phyloP scores from a whole-genome alignment of 2,113 vertebrate species.

The Plectropomus leopardus region DNA sequence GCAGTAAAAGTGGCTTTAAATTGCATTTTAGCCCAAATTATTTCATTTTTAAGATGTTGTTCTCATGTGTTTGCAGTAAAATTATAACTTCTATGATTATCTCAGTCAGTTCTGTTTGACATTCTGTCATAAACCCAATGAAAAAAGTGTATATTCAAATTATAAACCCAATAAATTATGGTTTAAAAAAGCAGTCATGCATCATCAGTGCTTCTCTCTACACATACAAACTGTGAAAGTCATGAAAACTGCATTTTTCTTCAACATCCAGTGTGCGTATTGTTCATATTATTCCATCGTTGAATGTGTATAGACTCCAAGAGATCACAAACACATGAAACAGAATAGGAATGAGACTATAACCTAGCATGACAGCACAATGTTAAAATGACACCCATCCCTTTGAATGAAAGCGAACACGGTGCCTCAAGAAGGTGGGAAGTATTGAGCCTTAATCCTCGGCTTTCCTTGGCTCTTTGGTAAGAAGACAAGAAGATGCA shows the following conservation, averaged over 20 bases:
- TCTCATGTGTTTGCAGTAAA: background rate
- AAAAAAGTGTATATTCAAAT: background rate
- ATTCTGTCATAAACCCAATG: background rate
- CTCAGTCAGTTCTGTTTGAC: background rate
- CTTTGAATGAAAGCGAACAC: constrained; percentile 16
- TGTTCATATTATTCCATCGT: background rate
- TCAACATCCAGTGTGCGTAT: background rate
- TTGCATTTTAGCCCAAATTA: background rate
- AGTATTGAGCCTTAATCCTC: constrained; percentile 42
- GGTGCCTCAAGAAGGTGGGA: constrained; percentile 25
- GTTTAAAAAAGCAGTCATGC: background rate
- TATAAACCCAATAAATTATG: background rate
- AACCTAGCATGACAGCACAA: background rate
- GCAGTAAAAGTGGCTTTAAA: too few species aligned
- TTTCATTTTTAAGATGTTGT: background rate
- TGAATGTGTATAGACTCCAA: background rate
- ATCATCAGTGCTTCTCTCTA: background rate
- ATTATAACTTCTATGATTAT: background rate
- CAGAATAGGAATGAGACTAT: constrained; percentile 5
- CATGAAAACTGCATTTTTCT: background rate
- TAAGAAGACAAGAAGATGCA: constrained; percentile 8
- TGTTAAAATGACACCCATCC: background rate
- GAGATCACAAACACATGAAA: constrained; percentile 10
- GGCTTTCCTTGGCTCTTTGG: constrained; percentile 17
- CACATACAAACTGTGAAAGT: background rate